These are phyloP conservation scores for Lycocorax pyrrhopterus DNA, from an alignment of 2,113 vertebrate genomes.

Conservation along the genomic window DNA sequence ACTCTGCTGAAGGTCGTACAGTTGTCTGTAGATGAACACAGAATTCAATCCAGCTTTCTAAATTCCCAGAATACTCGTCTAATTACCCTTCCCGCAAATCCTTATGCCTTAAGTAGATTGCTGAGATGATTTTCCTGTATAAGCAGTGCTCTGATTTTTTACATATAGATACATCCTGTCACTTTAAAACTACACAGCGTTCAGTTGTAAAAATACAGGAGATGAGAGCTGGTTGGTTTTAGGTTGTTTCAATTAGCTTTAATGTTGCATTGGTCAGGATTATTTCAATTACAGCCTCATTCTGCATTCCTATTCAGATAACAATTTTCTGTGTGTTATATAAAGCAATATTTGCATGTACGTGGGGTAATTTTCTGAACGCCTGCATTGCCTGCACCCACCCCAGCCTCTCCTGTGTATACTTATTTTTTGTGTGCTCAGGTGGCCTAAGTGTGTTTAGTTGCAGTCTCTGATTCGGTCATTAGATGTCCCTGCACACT, in stretches of 20 bases:
- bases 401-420: neutral
- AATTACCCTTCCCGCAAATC: neutral
- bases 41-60: neutral
- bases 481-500: slow-evolving; percentile 32
- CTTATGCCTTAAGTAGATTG: neutral
- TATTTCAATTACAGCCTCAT: neutral
- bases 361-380: neutral
- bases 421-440: neutral
- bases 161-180: neutral
- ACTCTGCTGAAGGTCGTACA: neutral
- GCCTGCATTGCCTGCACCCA: neutral
- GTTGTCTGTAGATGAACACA: neutral
- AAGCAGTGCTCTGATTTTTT: neutral
- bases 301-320: neutral
- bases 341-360: neutral
- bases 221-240: neutral
- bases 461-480: neutral
- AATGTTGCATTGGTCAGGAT: neutral
- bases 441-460: neutral
- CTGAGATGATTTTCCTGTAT: neutral
- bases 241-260: neutral
- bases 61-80: neutral
- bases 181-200: neutral
- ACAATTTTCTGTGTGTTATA: neutral
- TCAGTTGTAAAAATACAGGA: neutral